These are phyloP conservation scores for Teleopsis dalmanni DNA, from an alignment of 1,140 invertebrate genomes.

Conservation along the genomic window DNA sequence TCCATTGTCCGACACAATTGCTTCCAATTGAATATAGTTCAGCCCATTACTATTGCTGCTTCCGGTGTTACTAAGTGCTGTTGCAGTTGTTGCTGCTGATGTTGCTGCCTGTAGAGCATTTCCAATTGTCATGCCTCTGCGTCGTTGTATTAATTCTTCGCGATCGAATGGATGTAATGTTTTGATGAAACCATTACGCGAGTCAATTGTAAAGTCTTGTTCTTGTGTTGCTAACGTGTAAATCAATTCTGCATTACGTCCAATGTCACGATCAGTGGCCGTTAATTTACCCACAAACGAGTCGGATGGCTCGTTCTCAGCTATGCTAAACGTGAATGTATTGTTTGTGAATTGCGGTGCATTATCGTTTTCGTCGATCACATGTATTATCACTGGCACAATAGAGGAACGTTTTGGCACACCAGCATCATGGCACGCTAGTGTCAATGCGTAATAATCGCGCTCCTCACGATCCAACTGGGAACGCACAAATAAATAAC, in stretches of 20 bases:
- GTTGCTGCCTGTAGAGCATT: neutral
- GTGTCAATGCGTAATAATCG: conserved; percentile 81
- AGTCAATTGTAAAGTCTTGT: conserved; percentile 79
- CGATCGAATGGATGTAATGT: conserved; percentile 78
- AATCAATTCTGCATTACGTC: conserved; percentile 83
- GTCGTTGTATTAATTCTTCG: conserved; percentile 63
- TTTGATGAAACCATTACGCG: conserved; percentile 85
- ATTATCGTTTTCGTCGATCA: conserved; percentile 96
- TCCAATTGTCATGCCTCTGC: neutral
- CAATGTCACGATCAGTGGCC: conserved; percentile 84
- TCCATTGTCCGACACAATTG: conserved; percentile 83
- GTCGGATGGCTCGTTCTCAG: conserved; percentile 82
- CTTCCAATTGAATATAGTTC: conserved; percentile 73
- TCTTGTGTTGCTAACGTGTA: conserved; percentile 72
- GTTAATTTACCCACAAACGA: conserved; percentile 83
- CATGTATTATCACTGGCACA: conserved; percentile 80
- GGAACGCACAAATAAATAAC: conserved; percentile 75
- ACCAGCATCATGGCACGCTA: conserved; percentile 74
- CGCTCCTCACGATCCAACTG: conserved; percentile 78
- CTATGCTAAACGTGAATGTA: conserved; percentile 75
- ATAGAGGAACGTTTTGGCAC: conserved; percentile 65
- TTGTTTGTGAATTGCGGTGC: conserved; percentile 78
- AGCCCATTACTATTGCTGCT: conserved; percentile 51
- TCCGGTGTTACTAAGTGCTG: conserved; percentile 8
- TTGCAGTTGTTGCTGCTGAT: conserved; percentile 1